Base-by-base conservation (phyloP, 1,140 invertebrate genomes). In the Cyclargus thomasi region DNA sequence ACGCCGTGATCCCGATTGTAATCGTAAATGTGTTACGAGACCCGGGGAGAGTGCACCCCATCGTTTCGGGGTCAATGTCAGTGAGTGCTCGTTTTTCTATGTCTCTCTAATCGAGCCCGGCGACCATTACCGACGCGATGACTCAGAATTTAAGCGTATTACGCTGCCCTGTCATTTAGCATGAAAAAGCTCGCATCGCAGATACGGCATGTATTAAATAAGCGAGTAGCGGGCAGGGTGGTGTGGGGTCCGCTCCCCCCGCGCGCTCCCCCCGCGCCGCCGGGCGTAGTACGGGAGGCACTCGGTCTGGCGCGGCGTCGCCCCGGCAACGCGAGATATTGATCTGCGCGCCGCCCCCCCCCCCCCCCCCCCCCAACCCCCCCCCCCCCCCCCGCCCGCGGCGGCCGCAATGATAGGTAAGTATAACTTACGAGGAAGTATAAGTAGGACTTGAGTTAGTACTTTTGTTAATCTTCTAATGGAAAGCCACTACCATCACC, bases 201-300 rank as follows among this genome's bases (percentile, higher is more conserved):
- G 84, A 89, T 86, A 85, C 85, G 79, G 78, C 80, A 87, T 85
- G 85, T 87, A 90, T 90, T 86, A 90, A 90, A 90, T 88, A 90
- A 88, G 84, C 83, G 85, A 86, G 81, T 84, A 86, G 83, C 83
- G 78, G 82, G 84, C 71, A 76, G 74, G 72, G 70, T 65, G 72
- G 35, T 36, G 64, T 68, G 67, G 14, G 71, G 39, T 75, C 69
- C 39, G 10, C 39, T 47, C 39, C 39, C 39, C 39, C 14, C 39
- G 11, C 55, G 3, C 29, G 3, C 29, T 8, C 29, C 29, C 14
- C 39, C 39, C 55, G n/a, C 55, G n/a, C 20, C 55, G 18, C 55
- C 55, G 29, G 83, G 70, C 74, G 78, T 84, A 83, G 82, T 83
- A 84, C 86, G 86, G 86, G 82, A 88, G 83, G 85, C 85, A 84